A percentile compares a stretch with the other conserved stretches of the same genome.
Evolutionary conservation across 2,888 invertebrate genomes (phyloP).

Genomic region (Ryuthela nishihirai): DNA sequence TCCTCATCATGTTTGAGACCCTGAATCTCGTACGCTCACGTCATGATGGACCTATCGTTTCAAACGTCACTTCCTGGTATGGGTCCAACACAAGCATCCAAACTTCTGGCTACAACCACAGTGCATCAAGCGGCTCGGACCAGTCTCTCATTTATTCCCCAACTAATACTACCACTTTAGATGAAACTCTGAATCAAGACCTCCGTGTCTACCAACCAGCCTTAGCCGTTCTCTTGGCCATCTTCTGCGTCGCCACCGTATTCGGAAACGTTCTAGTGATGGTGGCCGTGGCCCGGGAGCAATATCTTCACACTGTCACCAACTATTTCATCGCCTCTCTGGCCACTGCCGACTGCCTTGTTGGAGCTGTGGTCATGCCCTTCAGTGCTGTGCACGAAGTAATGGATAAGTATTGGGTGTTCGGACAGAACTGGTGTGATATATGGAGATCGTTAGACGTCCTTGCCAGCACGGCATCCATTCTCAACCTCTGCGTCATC

Average conservation of each 20-base stretch:
- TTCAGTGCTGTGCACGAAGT: slow-evolving; percentile 91
- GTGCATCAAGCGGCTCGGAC: too few relatives aligned
- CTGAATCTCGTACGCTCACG: too few relatives aligned
- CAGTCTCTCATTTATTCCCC: too few relatives aligned
- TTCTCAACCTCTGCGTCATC: slow-evolving; percentile 94
- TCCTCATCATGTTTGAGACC: too few relatives aligned
- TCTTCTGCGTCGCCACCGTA: slow-evolving; percentile 88
- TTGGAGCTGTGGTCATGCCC: slow-evolving; percentile 96
- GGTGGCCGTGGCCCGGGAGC: slow-evolving; percentile 83
- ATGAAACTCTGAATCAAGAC: too few relatives aligned
- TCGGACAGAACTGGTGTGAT: slow-evolving; percentile 94
- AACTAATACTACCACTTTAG: too few relatives aligned
- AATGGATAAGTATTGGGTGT: slow-evolving; percentile 67
- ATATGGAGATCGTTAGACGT: slow-evolving; percentile 97
- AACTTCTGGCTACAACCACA: too few relatives aligned
- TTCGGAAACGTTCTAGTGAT: slow-evolving; percentile 96
- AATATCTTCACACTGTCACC: slow-evolving; percentile 92
- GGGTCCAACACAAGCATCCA: too few relatives aligned
- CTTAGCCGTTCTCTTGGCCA: slow-evolving; percentile 67
- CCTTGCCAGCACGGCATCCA: slow-evolving; percentile 94
- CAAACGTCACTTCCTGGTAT: too few relatives aligned
- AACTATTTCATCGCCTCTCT: slow-evolving; percentile 98
- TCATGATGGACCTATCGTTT: too few relatives aligned
- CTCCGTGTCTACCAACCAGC: slow-evolving; percentile 38
- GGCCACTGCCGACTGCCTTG: slow-evolving; percentile 93